These are phyloP conservation scores for Peucedramus taeniatus DNA, from an alignment of 2,113 vertebrate species.

Conservation along the genomic window DNA sequence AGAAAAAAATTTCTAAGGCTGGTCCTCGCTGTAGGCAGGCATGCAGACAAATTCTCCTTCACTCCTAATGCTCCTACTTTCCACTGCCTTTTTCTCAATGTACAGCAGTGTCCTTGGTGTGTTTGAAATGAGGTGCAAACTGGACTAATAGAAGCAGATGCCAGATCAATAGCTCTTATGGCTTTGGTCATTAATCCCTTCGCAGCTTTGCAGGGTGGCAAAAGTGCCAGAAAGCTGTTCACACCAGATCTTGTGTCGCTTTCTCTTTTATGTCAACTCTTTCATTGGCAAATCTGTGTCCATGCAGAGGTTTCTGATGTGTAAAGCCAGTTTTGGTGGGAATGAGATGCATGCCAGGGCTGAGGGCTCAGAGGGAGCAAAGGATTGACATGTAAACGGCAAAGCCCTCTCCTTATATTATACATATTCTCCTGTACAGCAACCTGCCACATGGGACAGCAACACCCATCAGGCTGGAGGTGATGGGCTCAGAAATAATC, in stretches of 20 bases:
- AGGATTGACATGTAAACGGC: neutral
- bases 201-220: neutral
- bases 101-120: neutral
- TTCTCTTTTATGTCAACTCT: neutral
- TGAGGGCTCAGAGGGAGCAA: neutral
- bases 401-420: neutral
- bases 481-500: neutral
- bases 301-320: neutral
- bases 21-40: accelerated
- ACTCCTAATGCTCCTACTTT: neutral
- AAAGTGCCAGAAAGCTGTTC: neutral
- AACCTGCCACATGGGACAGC: neutral
- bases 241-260: neutral
- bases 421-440: neutral
- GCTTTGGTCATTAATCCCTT: neutral
- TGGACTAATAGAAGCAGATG: neutral
- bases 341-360: accelerated
- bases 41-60: neutral
- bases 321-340: neutral
- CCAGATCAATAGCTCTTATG: neutral
- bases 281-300: neutral
- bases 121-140: neutral
- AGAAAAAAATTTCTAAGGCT: neutral
- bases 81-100: neutral
- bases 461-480: neutral